Evolutionary conservation across 2,888 invertebrate genomes (phyloP).

Genomic region (Thymelicus acteon): DNA sequence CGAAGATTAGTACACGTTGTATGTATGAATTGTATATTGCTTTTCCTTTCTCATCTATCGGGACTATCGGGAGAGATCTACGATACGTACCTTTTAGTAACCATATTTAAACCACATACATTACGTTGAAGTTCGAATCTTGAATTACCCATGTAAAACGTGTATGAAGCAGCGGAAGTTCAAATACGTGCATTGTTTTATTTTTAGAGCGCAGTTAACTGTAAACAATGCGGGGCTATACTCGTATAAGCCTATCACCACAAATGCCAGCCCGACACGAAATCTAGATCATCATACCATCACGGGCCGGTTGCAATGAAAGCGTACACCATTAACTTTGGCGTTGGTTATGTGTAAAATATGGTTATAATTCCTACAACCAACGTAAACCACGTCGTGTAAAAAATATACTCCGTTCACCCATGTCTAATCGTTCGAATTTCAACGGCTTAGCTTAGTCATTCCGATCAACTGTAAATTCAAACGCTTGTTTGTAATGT

Average conservation of each 20-base stretch:
- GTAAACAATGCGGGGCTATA: slow-evolving; percentile 52
- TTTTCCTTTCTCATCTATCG: too few relatives aligned
- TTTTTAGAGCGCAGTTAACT: slow-evolving; percentile 61
- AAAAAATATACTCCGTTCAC: slow-evolving; percentile 30
- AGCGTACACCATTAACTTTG: slow-evolving; percentile 56
- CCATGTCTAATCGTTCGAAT: slow-evolving; percentile 42
- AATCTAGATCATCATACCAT: slow-evolving; percentile 66
- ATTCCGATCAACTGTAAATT: slow-evolving; percentile 32
- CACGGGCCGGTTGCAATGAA: slow-evolving; percentile 66
- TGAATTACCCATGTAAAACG: slow-evolving; percentile 39
- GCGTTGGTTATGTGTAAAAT: slow-evolving; percentile 23
- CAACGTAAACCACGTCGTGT: background rate
- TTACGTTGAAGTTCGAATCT: background rate
- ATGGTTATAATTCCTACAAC: background rate
- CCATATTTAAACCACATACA: background rate
- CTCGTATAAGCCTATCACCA: slow-evolving; percentile 39
- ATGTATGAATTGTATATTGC: too few relatives aligned
- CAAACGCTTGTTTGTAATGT: slow-evolving; percentile 20
- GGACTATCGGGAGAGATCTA: too few relatives aligned
- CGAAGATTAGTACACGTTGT: background rate
- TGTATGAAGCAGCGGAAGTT: slow-evolving; percentile 45
- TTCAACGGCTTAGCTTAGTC: slow-evolving; percentile 31
- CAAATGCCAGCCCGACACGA: slow-evolving; percentile 57
- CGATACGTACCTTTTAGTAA: too few relatives aligned
- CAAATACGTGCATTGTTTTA: slow-evolving; percentile 55